Base-by-base conservation (phyloP, 2,888 invertebrate genomes). In the Keiferia lycopersicella region DNA sequence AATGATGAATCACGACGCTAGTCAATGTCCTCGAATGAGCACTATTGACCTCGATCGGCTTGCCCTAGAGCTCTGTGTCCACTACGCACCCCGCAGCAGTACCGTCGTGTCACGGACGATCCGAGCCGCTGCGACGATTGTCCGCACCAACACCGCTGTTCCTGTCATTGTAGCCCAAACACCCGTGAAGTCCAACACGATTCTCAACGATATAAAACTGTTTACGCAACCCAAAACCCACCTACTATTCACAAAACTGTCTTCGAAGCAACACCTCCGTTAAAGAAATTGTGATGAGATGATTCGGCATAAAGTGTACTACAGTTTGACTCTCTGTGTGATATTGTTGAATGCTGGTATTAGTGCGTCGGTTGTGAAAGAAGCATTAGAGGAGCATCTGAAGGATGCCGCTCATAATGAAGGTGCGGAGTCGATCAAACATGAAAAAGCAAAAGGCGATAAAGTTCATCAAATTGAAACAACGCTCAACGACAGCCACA, bases 101-200 rank as follows among this genome's bases (percentile, higher is more conserved):
- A 84, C 78, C 77, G 83, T 76, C 79, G 77, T 88, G 90, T 90
- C 91, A 91, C 78, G 90, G 90, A 83, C 88, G 75, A 71, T 64
- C 72, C 76, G 72, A 70, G 73, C 73, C 70, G 59, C 63, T 68
- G 71, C 67, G 78, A 56, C 56, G 80, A 89, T 89, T 91, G 90
- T 91, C 80, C 79, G 78, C 76, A 69, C 71, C 71, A 74, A 76
- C 71, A 75, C 73, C 73, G 80, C 86, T 85, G 85, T 92, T 92
- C 92, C 92, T 88, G 87, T 83, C 84, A 92, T 92, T 92, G 92
- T 92, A 74, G 76, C 78, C 73, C 85, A 84, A 92, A 80, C 68
- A 67, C 71, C 86, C 91, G 83, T 87, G 92, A 92, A 91, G 83
- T 82, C 78, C 83, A 83, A 82, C 82, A 80, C 83, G 80, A 81